Evolutionary conservation across 2,797 vertebrate genomes (phyloP).

Genomic region (Masticophis lateralis): DNA sequence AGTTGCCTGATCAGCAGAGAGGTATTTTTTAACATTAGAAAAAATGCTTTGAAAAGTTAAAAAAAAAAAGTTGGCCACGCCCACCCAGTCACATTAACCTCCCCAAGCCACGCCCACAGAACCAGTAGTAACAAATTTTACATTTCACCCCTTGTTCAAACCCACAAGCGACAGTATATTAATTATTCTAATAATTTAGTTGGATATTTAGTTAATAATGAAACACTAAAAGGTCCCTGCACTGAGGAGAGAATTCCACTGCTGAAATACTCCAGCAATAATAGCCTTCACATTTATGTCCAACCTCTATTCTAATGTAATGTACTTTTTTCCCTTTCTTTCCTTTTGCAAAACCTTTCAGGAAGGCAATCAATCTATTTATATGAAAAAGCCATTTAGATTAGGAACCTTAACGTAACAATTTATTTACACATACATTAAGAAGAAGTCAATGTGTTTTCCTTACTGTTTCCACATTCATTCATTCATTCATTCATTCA

Average conservation of each 20-base stretch:
- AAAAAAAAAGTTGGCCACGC: no score
- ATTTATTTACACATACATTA: conserved; percentile 23
- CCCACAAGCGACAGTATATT: not conserved
- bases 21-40: no score
- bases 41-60: no score
- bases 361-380: conserved; percentile 13
- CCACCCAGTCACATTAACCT: no score
- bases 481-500: not conserved
- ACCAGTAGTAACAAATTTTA: no score
- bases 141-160: not conserved
- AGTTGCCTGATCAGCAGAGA: no score
- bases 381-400: conserved; percentile 43
- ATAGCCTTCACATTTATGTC: not conserved
- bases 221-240: not conserved
- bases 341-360: not conserved
- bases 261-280: not conserved
- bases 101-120: no score
- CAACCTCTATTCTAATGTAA: not conserved
- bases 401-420: conserved; percentile 38
- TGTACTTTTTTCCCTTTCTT: not conserved
- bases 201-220: not conserved
- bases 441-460: not conserved
- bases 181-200: not conserved
- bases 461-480: not conserved
- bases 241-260: not conserved